phyloP scores from a whole-genome alignment of 2,888 invertebrate genomes.

The Leptopterna dolabrata region DNA sequence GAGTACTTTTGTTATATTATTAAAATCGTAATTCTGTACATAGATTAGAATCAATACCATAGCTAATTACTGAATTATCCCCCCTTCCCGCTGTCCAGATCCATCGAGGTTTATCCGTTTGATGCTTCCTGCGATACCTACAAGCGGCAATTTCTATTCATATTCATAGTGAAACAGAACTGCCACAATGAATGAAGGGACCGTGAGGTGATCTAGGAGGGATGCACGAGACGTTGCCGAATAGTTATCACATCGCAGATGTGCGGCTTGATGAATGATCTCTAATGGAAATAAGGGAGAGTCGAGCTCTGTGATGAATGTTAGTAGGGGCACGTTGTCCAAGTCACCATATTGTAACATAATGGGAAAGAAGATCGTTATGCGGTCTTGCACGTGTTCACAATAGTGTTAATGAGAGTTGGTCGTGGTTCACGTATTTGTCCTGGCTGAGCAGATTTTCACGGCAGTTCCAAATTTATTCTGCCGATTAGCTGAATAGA shows the following conservation, averaged over 20 bases:
- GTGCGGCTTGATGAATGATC: neutral
- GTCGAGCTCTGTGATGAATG: neutral
- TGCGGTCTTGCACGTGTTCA: neutral
- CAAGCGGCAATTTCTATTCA: neutral
- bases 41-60: no score
- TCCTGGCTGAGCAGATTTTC: no score
- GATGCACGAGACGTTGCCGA: neutral
- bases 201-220: neutral
- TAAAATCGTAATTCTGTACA: no score
- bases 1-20: no score
- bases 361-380: neutral
- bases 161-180: neutral
- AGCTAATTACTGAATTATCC: no score
- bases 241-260: neutral
- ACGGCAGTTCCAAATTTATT: no score
- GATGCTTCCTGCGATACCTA: neutral
- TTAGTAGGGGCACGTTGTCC: neutral
- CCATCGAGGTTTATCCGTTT: no score
- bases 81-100: no score
- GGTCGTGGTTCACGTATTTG: no score
- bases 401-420: no score
- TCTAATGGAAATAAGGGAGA: neutral
- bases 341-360: neutral
- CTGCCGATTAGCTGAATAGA: no score
- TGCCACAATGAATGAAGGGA: neutral